These are phyloP conservation scores for Elephantulus edwardii DNA, from an alignment of 2,113 vertebrate species.

Conservation along the genomic window DNA sequence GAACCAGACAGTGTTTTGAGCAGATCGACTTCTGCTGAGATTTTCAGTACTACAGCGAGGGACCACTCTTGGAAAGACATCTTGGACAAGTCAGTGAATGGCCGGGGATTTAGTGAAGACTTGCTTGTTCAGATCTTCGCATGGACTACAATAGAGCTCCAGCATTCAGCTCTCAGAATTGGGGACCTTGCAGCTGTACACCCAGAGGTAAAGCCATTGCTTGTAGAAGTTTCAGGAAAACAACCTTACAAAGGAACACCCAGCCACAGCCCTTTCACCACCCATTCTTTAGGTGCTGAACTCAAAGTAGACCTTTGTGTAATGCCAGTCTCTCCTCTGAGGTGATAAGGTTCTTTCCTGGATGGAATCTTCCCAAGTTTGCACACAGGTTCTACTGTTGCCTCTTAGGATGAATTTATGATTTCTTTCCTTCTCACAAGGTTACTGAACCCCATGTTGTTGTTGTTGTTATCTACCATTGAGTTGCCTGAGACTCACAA, in stretches of 20 bases:
- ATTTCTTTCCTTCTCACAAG: neutral
- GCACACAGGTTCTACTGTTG: neutral
- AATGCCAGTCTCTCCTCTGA: neutral
- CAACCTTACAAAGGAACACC: neutral
- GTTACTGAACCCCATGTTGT: neutral
- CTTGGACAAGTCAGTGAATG: neutral
- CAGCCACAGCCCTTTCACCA: fast-evolving
- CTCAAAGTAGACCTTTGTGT: neutral
- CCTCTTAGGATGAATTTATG: neutral
- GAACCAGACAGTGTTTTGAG: neutral
- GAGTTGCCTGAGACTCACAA: too few species aligned
- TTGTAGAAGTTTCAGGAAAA: neutral
- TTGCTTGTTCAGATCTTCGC: neutral
- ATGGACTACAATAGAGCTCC: neutral
- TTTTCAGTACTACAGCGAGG: neutral
- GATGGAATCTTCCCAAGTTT: neutral
- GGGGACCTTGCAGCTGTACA: neutral
- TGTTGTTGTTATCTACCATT: too few species aligned
- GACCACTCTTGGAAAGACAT: neutral
- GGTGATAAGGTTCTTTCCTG: neutral
- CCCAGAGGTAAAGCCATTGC: neutral
- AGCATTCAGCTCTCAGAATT: neutral
- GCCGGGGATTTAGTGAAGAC: fast-evolving
- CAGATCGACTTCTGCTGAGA: neutral
- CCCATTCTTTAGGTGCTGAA: neutral